Evolutionary conservation across 2,888 invertebrate genomes (phyloP), one percentile per base, ranked within the genome.

Genomic region (Scaptomyza parva): DNA sequence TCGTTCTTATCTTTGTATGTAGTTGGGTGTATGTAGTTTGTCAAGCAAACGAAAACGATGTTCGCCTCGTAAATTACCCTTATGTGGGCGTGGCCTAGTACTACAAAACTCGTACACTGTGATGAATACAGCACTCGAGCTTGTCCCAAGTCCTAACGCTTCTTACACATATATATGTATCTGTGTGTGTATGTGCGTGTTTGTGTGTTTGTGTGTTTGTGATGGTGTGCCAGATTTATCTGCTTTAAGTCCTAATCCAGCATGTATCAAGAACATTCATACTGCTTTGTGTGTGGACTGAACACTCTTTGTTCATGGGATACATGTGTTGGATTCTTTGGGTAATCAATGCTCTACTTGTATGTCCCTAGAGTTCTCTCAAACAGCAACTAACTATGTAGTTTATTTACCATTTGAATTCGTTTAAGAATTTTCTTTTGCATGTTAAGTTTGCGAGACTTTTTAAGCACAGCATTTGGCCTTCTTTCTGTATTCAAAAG

Each of bases 161-260:
- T 20, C 50, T 11, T 22, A 11, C 28, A 37, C 33, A 3, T 67
- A 11, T 2, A 18, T 17, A 41, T 62, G 26, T 30, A n/a, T n/a
- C n/a, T n/a, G 30, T 12, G 45, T 41, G 40, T 37, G 4, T 67
- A 11, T 2, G 22, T 17, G 45, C 58, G 26, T 30, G 30, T 12
- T 40, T 41, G 30, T 12, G 45, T 41, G 7, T 67, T 9, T 3
- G 24, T 17, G 12, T 30, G 30, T 30, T 5, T 30, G 12, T 24
- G 40, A 5, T 41, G 37, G 69, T 61, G 66, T 62, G 70, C 55
- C 72, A 70, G 70, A 67, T 68, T 78, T 79, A 79, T 76, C 79
- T 64, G 79, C 57, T 9, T 37, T 52, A 39, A 40, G 75, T 52
- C 69, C 60, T 80, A 80, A 75, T 77, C 72, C 64, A 51, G 65